Conservation (phyloP, 2,888 invertebrate genomes). For the Gryllus longicercus region DNA sequence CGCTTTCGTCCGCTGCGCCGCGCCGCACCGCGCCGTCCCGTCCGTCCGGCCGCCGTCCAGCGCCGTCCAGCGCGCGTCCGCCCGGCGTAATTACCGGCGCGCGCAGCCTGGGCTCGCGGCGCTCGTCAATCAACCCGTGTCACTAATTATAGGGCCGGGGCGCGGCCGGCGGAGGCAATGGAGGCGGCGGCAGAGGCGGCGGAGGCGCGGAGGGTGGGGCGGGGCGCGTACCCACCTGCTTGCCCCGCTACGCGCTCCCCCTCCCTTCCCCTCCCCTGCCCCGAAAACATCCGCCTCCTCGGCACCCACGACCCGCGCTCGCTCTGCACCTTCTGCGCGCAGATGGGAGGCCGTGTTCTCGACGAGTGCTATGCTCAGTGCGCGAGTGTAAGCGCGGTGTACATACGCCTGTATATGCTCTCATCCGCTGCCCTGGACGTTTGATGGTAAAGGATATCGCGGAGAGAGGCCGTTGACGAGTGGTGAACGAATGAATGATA, state of each 20-base stretch:
- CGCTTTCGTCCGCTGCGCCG: not conserved
- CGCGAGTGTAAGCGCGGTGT: too few relatives aligned
- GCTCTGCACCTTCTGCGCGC: not conserved
- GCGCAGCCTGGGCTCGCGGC: not conserved
- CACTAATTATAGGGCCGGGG: conserved; percentile 9
- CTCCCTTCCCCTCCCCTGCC: not conserved
- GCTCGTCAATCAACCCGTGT: not conserved
- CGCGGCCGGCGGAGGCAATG: not conserved
- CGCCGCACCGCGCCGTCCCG: not conserved
- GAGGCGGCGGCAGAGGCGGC: not conserved
- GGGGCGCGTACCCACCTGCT: not conserved
- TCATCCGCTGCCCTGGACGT: too few relatives aligned
- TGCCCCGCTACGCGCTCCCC: not conserved
- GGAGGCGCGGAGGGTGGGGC: not conserved
- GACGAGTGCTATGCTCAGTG: too few relatives aligned
- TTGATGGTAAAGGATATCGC: too few relatives aligned
- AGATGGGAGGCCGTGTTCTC: too few relatives aligned
- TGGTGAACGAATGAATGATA: too few relatives aligned
- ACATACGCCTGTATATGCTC: too few relatives aligned
- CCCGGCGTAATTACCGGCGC: not conserved
- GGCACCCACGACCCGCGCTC: not conserved
- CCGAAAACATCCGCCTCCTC: not conserved
- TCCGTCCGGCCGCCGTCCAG: not conserved
- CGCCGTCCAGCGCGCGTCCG: not conserved
- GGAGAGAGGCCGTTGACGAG: too few relatives aligned